Conservation (phyloP, 64 coral and sea anemone species). For the Montipora foliosa region DNA sequence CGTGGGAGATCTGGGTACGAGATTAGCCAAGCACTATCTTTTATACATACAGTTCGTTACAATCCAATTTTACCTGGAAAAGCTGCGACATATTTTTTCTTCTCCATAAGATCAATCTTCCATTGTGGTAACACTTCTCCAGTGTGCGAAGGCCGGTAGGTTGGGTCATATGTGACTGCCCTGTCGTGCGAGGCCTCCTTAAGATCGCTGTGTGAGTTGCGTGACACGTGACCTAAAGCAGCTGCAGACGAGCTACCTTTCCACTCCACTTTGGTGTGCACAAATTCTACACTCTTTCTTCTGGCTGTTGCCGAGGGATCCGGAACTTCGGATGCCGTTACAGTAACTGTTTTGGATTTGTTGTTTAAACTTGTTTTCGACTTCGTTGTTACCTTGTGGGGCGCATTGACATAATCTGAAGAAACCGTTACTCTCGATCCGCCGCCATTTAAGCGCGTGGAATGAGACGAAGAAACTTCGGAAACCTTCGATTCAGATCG, state of each 20-base stretch:
- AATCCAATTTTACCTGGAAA: background rate
- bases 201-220: background rate
- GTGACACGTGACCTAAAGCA: background rate
- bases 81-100: background rate
- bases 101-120: slow-evolving; percentile 61
- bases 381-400: background rate
- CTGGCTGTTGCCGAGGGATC: background rate
- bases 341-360: slow-evolving; percentile 66
- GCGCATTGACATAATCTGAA: slow-evolving; percentile 29
- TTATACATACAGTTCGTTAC: too few relatives aligned
- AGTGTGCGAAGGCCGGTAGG: background rate
- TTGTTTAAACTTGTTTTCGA: background rate
- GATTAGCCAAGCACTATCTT: too few relatives aligned
- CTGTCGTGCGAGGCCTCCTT: background rate
- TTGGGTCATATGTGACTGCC: background rate
- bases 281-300: slow-evolving; percentile 10
- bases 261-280: slow-evolving; percentile 13
- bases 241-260: background rate
- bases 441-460: background rate
- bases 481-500: slow-evolving; percentile 8
- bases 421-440: slow-evolving; percentile 9
- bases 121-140: slow-evolving; percentile 54
- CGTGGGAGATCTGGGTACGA: too few relatives aligned
- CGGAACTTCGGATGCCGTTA: slow-evolving; percentile 48
- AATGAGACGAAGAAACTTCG: background rate